Conservation (phyloP, 2,797 vertebrate species). For the Tympanoctomys barrerae region DNA sequence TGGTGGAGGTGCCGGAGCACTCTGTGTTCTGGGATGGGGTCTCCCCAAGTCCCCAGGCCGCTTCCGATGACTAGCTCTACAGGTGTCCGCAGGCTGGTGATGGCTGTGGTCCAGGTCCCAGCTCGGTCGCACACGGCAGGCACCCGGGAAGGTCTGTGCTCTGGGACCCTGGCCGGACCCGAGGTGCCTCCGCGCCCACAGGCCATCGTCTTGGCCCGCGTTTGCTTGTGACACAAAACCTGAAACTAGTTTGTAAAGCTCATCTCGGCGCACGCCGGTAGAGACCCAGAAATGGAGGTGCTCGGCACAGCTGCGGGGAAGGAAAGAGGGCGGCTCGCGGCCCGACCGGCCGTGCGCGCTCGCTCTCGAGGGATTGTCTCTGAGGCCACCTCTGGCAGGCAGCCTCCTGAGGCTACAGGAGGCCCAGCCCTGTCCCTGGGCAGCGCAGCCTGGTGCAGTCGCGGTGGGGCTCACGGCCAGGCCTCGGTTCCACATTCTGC, state of each 20-base stretch:
- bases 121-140: too few species aligned
- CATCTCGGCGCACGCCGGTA: neutral
- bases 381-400: neutral
- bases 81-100: too few species aligned
- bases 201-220: too few species aligned
- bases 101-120: too few species aligned
- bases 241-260: neutral
- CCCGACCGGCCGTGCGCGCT: too few species aligned
- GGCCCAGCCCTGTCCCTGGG: neutral
- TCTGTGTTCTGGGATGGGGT: neutral
- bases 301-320: neutral
- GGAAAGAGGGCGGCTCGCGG: neutral
- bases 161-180: neutral
- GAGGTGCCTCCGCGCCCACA: neutral
- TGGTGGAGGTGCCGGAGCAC: too few species aligned
- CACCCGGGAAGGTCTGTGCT: too few species aligned
- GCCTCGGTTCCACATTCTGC: too few species aligned
- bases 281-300: neutral
- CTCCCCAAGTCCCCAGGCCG: neutral
- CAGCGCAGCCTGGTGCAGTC: neutral
- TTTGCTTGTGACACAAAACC: neutral
- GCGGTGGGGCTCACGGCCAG: neutral
- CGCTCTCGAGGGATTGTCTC: too few species aligned
- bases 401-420: neutral
- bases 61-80: neutral